phyloP scores from a whole-genome alignment of 2,113 vertebrate genomes.

The Entelurus aequoreus region DNA sequence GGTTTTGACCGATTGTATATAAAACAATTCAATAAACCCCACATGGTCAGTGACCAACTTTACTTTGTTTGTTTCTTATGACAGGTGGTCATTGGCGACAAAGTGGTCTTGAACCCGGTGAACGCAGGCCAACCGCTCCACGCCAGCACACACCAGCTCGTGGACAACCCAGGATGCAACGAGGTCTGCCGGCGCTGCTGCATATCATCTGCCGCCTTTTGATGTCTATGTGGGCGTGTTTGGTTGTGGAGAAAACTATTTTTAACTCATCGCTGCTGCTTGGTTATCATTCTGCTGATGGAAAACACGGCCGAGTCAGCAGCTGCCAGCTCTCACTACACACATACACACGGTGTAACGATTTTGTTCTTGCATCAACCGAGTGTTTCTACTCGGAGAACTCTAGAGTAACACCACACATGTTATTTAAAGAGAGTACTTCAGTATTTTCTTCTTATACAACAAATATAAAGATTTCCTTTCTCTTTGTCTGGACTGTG shows the following conservation, averaged over 20 bases:
- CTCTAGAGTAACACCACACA: not conserved
- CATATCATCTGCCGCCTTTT: slow-evolving; percentile 10
- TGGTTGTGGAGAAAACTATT: slow-evolving; percentile 10
- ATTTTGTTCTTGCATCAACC: not conserved
- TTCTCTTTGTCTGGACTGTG: not conserved
- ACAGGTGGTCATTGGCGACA: slow-evolving; percentile 97
- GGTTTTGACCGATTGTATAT: not conserved
- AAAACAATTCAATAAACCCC: not conserved
- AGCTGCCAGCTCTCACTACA: not conserved
- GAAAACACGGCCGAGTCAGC: slow-evolving; percentile 14
- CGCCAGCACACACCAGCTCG: slow-evolving; percentile 92
- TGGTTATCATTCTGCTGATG: slow-evolving; percentile 17
- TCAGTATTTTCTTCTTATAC: not conserved
- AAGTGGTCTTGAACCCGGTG: slow-evolving; percentile 96
- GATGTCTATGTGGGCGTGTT: slow-evolving; percentile 22
- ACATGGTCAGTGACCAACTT: not conserved
- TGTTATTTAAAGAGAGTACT: not conserved
- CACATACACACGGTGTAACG: not conserved
- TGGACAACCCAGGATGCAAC: slow-evolving; percentile 96
- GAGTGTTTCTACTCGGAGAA: not conserved
- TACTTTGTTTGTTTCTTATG: slow-evolving; percentile 14
- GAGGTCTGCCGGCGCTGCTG: slow-evolving; percentile 75
- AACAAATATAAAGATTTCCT: not conserved
- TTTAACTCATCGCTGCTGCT: not conserved
- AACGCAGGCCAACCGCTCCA: slow-evolving; percentile 97